Conservation (phyloP, 2,113 vertebrate species). For the Sapajus apella region DNA sequence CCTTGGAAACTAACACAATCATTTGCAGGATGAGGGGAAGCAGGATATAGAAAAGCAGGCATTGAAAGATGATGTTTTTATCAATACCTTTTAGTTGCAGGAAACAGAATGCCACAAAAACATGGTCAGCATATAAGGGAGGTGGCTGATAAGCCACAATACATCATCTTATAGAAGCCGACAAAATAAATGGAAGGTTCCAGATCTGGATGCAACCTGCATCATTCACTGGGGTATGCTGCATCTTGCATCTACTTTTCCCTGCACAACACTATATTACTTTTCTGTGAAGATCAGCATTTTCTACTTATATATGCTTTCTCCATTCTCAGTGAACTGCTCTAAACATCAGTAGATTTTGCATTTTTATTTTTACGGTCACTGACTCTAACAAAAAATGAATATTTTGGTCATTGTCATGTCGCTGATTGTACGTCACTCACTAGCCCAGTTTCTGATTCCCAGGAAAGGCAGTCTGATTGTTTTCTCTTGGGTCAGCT, state of each 20-base stretch:
- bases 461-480: not conserved
- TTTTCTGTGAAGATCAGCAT: not conserved
- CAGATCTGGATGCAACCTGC: not conserved
- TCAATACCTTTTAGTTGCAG: not conserved
- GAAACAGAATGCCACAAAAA: not conserved
- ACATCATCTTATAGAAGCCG: not conserved
- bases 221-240: too few species aligned
- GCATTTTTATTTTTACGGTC: not conserved
- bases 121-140: not conserved
- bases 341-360: not conserved
- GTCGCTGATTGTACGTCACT: not conserved
- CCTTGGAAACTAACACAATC: not conserved
- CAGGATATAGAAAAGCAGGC: not conserved
- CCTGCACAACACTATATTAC: not conserved
- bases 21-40: not conserved
- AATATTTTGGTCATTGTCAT: not conserved
- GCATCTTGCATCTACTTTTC: not conserved
- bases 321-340: not conserved
- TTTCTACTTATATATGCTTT: not conserved
- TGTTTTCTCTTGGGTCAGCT: not conserved
- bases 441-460: not conserved
- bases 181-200: not conserved
- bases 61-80: not conserved
- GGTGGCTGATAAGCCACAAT: not conserved
- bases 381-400: not conserved